phyloP scores from a whole-genome alignment of 2,113 vertebrate species.

The Turdus rufiventris region DNA sequence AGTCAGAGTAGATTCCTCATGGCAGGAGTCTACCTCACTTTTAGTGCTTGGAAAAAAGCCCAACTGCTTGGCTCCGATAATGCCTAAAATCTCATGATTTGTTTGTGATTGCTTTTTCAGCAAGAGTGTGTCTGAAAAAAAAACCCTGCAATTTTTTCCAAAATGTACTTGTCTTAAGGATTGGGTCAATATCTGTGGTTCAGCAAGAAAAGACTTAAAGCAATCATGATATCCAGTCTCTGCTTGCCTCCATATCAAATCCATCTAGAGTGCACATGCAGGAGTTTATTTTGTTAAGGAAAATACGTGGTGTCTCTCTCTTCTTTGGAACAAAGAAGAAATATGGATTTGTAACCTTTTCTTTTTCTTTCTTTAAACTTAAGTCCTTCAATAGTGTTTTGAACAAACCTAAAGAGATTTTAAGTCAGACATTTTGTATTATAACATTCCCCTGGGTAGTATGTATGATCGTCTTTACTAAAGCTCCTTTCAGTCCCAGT shows the following conservation, averaged over 20 bases:
- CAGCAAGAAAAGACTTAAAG: not conserved
- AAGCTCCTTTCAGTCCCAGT: constrained; percentile 75
- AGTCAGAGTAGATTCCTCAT: not conserved
- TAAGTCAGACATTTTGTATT: constrained; percentile 77
- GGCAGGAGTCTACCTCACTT: not conserved
- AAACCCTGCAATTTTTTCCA: not conserved
- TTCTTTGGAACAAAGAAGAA: constrained; percentile 62
- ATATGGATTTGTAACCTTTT: constrained; percentile 66
- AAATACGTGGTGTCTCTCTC: constrained; percentile 50
- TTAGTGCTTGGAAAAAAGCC: not conserved
- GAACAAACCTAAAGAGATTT: constrained; percentile 78
- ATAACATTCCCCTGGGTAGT: constrained; percentile 64
- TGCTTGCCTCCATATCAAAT: constrained; percentile 3
- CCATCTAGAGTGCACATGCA: constrained; percentile 29
- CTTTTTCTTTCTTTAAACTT: constrained; percentile 55
- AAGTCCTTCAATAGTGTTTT: constrained; percentile 72
- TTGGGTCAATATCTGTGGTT: not conserved
- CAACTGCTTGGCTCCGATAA: not conserved
- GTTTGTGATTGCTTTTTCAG: not conserved
- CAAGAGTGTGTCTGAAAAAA: not conserved
- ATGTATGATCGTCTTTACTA: constrained; percentile 76
- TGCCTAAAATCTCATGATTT: not conserved
- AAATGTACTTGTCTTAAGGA: not conserved
- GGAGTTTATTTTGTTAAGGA: constrained; percentile 67
- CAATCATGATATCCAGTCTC: not conserved